phyloP scores from a whole-genome alignment of 2,888 invertebrate genomes.

The Papilio gigon region DNA sequence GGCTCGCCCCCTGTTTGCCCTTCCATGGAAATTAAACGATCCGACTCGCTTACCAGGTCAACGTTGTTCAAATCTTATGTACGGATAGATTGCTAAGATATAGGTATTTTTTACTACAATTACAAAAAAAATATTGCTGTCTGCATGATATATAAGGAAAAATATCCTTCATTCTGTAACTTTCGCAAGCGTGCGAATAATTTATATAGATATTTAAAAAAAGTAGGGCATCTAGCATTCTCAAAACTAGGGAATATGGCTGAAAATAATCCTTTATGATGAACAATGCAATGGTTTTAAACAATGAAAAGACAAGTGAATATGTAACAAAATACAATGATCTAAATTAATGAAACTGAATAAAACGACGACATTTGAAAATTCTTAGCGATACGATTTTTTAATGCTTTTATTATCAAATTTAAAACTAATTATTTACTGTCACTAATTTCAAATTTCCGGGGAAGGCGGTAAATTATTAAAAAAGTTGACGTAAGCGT shows the following conservation, averaged over 20 bases:
- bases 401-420: neutral
- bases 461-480: too few relatives aligned
- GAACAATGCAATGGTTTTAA: too few relatives aligned
- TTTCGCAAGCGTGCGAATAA: too few relatives aligned
- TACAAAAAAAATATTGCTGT: neutral
- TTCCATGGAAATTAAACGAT: conserved; percentile 74
- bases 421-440: neutral
- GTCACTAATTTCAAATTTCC: neutral
- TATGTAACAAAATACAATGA: too few relatives aligned
- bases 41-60: conserved; percentile 46
- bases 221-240: too few relatives aligned
- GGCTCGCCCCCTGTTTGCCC: conserved; percentile 63
- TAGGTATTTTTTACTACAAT: neutral
- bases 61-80: conserved; percentile 42
- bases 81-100: neutral
- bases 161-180: too few relatives aligned
- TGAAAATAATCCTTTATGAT: too few relatives aligned
- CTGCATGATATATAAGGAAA: neutral
- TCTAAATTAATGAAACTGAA: too few relatives aligned
- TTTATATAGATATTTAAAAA: too few relatives aligned
- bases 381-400: neutral
- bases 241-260: too few relatives aligned
- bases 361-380: too few relatives aligned
- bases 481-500: neutral
- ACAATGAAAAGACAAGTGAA: too few relatives aligned